A percentile compares a stretch with the other conserved stretches of the same genome.
These are phyloP conservation scores for Lepilemur ruficaudatus DNA, from an alignment of 2,797 vertebrate species.

Conservation along the genomic window DNA sequence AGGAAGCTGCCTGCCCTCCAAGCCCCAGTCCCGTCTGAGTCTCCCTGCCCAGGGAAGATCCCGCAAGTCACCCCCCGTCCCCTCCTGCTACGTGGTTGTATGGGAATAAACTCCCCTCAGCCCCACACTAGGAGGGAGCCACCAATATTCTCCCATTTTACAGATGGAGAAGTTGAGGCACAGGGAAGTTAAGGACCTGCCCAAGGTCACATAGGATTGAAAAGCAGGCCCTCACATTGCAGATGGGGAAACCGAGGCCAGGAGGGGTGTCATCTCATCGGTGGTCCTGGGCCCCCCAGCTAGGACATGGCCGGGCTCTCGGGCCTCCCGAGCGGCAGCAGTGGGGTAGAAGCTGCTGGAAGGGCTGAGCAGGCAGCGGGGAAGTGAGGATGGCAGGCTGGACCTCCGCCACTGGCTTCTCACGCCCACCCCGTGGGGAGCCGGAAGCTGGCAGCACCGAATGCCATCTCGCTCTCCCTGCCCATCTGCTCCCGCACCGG, in stretches of 20 bases:
- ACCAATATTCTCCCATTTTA: background rate
- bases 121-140: rapidly evolving
- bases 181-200: background rate
- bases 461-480: constrained; percentile 46
- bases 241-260: background rate
- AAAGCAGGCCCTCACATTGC: background rate
- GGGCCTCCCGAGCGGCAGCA: background rate
- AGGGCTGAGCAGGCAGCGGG: background rate
- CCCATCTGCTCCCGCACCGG: constrained; percentile 50
- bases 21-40: background rate
- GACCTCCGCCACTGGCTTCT: background rate
- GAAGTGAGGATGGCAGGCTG: background rate
- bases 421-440: constrained; percentile 17
- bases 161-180: background rate
- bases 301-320: background rate
- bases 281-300: background rate
- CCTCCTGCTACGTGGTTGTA: background rate
- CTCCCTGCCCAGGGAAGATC: background rate
- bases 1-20: background rate
- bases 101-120: background rate
- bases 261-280: background rate
- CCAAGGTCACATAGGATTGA: background rate
- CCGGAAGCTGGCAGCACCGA: constrained; percentile 44
- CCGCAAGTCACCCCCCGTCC: background rate
- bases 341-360: background rate